Percentiles rank a stretch among this genome's conserved stretches.
Conservation (phyloP, 2,113 vertebrate species). For the Raja brachyura region DNA sequence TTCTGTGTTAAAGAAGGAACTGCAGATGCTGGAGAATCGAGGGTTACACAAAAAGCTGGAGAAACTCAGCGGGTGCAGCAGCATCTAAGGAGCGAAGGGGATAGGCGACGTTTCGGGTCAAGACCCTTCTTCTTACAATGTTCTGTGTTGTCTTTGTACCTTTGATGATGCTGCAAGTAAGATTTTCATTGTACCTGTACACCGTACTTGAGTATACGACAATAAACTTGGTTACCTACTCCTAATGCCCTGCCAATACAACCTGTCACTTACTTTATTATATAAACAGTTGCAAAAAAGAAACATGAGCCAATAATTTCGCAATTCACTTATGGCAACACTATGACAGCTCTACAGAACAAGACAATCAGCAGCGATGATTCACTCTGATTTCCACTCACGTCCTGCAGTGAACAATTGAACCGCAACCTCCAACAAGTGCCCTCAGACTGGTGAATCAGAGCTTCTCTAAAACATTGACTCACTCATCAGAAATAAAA, state of each 20-base stretch:
- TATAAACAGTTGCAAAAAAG: neutral
- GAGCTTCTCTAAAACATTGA: neutral
- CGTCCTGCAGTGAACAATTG: constrained; percentile 9
- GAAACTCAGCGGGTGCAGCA: too few species aligned
- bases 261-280: neutral
- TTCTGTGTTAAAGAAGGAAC: too few species aligned
- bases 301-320: neutral
- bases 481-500: neutral
- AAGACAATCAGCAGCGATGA: constrained; percentile 5
- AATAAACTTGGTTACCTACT: neutral
- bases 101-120: too few species aligned
- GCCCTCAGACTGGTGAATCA: neutral
- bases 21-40: too few species aligned
- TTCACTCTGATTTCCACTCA: neutral
- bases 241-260: neutral
- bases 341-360: neutral
- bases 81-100: too few species aligned
- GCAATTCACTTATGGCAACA: neutral
- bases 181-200: too few species aligned
- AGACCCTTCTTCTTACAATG: too few species aligned
- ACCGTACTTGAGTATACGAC: too few species aligned
- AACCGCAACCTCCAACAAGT: neutral
- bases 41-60: too few species aligned
- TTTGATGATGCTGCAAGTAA: too few species aligned
- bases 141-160: too few species aligned